Conservation (phyloP, 2,113 vertebrate genomes). For the Laterallus jamaicensis region DNA sequence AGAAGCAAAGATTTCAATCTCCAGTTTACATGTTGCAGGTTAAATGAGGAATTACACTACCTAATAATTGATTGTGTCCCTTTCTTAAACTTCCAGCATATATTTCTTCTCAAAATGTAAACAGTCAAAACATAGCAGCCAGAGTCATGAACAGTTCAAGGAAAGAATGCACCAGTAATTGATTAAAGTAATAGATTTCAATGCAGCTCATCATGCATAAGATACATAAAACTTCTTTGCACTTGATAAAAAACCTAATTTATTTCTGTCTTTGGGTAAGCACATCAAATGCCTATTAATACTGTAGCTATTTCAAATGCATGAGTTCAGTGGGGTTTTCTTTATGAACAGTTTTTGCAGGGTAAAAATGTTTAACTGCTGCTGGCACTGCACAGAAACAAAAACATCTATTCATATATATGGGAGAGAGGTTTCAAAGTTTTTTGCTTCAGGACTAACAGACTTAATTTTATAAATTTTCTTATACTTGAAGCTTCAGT, state of each 20-base stretch:
- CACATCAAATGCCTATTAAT: neutral
- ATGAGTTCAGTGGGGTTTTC: neutral
- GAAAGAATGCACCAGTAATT: neutral
- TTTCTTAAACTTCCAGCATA: neutral
- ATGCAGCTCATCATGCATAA: neutral
- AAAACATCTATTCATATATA: neutral
- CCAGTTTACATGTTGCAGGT: neutral
- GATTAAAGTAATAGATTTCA: neutral
- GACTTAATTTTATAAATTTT: neutral
- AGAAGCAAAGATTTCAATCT: neutral
- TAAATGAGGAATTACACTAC: neutral
- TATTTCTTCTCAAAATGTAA: neutral
- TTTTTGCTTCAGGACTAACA: neutral
- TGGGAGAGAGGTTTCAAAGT: neutral
- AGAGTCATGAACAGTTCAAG: neutral
- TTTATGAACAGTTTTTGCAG: neutral
- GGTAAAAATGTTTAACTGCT: neutral
- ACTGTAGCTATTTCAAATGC: neutral
- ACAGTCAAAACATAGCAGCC: neutral
- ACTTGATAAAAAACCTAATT: neutral
- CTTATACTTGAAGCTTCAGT: neutral
- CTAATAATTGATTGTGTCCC: neutral
- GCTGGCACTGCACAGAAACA: neutral
- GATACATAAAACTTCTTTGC: neutral
- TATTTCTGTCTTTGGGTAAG: neutral